Conservation (phyloP, 2,113 vertebrate species). For the Casuarius casuarius region DNA sequence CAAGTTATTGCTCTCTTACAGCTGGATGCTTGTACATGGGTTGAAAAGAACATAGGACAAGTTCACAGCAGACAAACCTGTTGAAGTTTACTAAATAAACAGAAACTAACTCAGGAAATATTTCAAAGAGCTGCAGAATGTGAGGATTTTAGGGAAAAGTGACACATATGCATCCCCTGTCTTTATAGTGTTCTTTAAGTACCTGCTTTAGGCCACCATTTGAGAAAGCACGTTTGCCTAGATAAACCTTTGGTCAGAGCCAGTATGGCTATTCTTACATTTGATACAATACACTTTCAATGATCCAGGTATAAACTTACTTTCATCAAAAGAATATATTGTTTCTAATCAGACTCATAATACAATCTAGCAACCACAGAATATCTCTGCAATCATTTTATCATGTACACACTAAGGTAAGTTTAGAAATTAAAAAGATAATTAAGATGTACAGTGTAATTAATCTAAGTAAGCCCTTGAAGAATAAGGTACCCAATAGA, state of each 20-base stretch:
- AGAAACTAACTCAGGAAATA: neutral
- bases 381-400: neutral
- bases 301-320: neutral
- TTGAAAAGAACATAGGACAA: neutral
- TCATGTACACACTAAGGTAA: neutral
- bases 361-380: neutral
- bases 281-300: neutral
- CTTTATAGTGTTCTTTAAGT: neutral
- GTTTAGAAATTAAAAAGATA: neutral
- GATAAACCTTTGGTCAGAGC: neutral
- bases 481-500: slow-evolving; percentile 22
- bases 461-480: slow-evolving; percentile 23
- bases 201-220: neutral
- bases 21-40: rapidly evolving
- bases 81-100: neutral
- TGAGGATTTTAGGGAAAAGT: neutral
- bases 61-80: neutral
- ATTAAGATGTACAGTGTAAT: slow-evolving; percentile 15
- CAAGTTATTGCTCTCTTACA: neutral
- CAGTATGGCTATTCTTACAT: neutral
- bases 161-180: neutral
- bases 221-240: neutral
- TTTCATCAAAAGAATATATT: neutral
- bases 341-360: neutral
- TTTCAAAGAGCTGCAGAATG: neutral